Evolutionary conservation across 2,113 vertebrate species (phyloP).

Genomic region (Heloderma charlesbogerti): DNA sequence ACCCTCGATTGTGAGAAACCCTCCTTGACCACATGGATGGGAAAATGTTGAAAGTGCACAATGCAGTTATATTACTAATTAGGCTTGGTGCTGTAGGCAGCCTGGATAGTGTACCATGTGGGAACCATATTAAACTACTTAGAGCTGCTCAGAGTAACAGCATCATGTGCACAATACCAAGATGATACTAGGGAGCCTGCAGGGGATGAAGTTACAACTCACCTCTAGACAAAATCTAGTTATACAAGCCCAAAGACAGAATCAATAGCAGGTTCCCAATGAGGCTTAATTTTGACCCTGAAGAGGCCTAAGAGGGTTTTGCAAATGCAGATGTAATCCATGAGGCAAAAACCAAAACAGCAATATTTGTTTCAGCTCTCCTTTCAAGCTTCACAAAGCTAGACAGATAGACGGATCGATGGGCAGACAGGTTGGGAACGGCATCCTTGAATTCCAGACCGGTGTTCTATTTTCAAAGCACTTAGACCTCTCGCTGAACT

Average conservation of each 20-base stretch:
- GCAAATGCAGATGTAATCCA: constrained; percentile 34
- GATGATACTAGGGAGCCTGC: not conserved
- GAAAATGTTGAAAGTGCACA: not conserved
- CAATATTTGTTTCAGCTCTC: constrained; percentile 41
- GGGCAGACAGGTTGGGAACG: constrained; percentile 44
- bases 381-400: constrained; percentile 36
- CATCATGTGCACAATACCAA: not conserved
- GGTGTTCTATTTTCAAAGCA: constrained; percentile 67
- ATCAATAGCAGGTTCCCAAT: constrained; percentile 38
- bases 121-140: not conserved
- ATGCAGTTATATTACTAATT: not conserved
- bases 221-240: constrained; percentile 32
- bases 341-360: constrained; percentile 39
- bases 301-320: constrained; percentile 30
- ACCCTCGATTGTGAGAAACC: not conserved
- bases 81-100: not conserved
- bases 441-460: constrained; percentile 61
- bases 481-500: constrained; percentile 65
- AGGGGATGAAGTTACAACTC: constrained; percentile 26
- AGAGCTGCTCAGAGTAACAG: not conserved
- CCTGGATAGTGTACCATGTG: not conserved
- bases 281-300: constrained; percentile 33
- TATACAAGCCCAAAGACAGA: constrained; percentile 21
- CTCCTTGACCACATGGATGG: not conserved
- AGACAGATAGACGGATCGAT: constrained; percentile 45